Base-by-base conservation (phyloP, 2,888 invertebrate genomes). In the Apodemia mormo region DNA sequence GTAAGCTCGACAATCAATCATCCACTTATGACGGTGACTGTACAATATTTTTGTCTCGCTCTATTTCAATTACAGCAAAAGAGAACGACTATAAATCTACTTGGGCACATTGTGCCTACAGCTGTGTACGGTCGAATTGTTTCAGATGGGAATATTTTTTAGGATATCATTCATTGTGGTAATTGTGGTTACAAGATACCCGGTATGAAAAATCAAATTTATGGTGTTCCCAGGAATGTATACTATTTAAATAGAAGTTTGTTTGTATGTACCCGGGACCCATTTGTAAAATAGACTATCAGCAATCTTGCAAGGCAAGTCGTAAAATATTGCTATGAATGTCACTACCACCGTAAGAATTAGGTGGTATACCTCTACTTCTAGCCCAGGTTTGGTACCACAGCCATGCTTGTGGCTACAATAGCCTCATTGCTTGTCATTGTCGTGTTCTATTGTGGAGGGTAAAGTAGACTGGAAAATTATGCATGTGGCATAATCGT, bases 71-170 rank as follows among this genome's bases (percentile, higher is more conserved):
- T 61, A 61, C 61, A 61, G 30, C 14, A 33, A 61, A 61, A 61
- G 61, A 61, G 61, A 61, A 30, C 61, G 33, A 61, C 61, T 61
- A 61, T 61, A 61, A 61, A 61, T 61, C 61, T 61, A 61, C 33
- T 58, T 61, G 61, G 30, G 33, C 61, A 14, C 33, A 61, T 61
- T 61, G 30, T 61, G 61, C 30, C 61, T 61, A 61, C 61, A 61
- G 14, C 61, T 33, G 61, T 61, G 14, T 52, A 33, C 61, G 30
- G 61, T 61, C 33, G 61, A 33, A 58, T 58, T 58, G 58, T 58
- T 58, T 58, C 29, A 30, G 58, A 58, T 58, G 58, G 29, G 58
- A 58, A 58, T 58, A 58, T 22, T 58, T 58, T 58, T 58, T 58
- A 30, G 58, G 58, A 40, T 40, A 40, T 40, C 40, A 58, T 30